Base-by-base conservation (phyloP, 2,888 invertebrate species). In the Troglohyphantes excavatus region DNA sequence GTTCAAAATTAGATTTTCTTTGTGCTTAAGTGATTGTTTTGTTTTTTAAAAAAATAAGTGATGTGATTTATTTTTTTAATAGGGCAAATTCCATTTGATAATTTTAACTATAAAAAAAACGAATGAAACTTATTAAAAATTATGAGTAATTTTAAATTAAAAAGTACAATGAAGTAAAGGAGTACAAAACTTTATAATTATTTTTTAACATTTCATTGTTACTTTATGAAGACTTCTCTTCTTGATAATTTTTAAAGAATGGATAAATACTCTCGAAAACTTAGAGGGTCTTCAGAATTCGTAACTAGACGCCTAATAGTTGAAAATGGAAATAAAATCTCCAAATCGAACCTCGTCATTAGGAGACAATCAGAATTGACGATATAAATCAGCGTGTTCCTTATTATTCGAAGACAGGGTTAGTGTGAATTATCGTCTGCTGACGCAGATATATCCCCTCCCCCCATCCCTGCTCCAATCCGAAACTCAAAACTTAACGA, bases 401-500 rank as follows among this genome's bases (percentile, higher is more conserved):
- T n/a, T n/a, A 53, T 53, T 53, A 53, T 53, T 53, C 53, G 13
- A 11, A 2, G 53, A 53, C 13, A n/a, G 17, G 53, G 53, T 5
- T n/a, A n/a, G 17, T 5, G 53, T n/a, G n/a, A 53, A 53, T 53
- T 53, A 53, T 53, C n/a, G 17, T 53, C 53, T 13, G 53, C 53
- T 53, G 53, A 53, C 13, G n/a, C n/a, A 53, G 53, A 53, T 53
- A 53, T n/a, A 17, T n/a, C 53, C 53, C 53, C n/a, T n/a, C 13
- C 13, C 53, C 46, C 46, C 46, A 2, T 17, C 53, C 53, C 13
- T 39, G 7, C 13, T 39, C 39, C 39, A 39, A 13, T 39, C 5
- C n/a, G 53, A 53, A 53, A 53, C 53, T 13, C 53, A 53, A 53
- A 53, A 53, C 53, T 53, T 53, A 53, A 53, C 53, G 53, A 53